Evolutionary conservation across 2,797 vertebrate species (phyloP).

Genomic region (Catharus ustulatus): DNA sequence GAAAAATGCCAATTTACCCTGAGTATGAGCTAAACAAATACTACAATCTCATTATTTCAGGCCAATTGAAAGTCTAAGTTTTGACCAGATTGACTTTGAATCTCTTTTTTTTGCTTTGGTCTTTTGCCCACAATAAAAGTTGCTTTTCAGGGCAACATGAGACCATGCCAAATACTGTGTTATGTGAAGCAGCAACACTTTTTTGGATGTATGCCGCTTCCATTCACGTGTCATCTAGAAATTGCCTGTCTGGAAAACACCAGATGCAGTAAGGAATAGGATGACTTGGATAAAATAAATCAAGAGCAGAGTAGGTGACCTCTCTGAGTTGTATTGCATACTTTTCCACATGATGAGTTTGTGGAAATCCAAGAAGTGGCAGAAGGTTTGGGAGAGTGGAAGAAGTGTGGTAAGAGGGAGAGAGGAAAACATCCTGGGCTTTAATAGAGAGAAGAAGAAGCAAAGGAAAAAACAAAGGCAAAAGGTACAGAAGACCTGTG

Average conservation of each 20-base stretch:
- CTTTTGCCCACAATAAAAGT: neutral
- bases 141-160: neutral
- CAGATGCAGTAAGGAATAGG: neutral
- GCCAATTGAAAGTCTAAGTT: neutral
- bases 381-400: neutral
- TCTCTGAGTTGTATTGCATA: neutral
- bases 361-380: neutral
- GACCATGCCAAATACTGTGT: neutral
- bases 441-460: neutral
- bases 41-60: neutral
- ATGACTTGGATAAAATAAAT: neutral
- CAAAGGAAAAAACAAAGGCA: neutral
- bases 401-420: neutral
- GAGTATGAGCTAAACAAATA: neutral
- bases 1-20: neutral
- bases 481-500: neutral
- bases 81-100: neutral
- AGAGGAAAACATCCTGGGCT: neutral
- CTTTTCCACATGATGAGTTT: neutral
- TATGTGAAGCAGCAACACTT: neutral
- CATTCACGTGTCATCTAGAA: neutral
- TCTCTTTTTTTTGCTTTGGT: neutral
- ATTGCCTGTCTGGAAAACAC: conserved; percentile 4
- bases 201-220: neutral
- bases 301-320: neutral